These are phyloP conservation scores for Brienomyrus longianalis DNA, from an alignment of 2,113 vertebrate genomes.

Conservation along the genomic window DNA sequence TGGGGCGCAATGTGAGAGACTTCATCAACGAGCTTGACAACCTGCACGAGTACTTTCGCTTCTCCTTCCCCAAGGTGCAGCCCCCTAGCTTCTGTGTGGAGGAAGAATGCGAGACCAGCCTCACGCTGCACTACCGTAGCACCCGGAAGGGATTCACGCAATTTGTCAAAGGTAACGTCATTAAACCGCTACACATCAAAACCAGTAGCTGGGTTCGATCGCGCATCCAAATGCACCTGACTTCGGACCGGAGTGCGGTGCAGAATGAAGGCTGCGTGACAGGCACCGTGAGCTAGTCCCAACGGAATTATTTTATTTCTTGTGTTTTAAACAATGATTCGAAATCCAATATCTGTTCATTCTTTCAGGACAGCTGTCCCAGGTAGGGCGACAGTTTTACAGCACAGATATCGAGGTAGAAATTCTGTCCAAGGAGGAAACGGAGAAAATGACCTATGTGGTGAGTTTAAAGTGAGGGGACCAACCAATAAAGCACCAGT, in stretches of 20 bases:
- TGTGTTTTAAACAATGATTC: background rate
- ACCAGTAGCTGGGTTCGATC: background rate
- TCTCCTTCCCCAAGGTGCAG: slow-evolving; percentile 66
- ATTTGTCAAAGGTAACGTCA: slow-evolving; percentile 59
- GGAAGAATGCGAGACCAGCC: slow-evolving; percentile 62
- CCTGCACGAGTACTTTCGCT: slow-evolving; percentile 64
- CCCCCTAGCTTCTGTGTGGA: slow-evolving; percentile 64
- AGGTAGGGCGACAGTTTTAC: slow-evolving; percentile 66
- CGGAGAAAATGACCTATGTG: slow-evolving; percentile 65
- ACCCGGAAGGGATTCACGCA: slow-evolving; percentile 64
- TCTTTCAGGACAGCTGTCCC: slow-evolving; percentile 58
- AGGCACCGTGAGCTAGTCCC: background rate
- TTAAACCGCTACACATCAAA: background rate
- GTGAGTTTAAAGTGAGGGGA: slow-evolving; percentile 32
- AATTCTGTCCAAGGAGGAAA: slow-evolving; percentile 66
- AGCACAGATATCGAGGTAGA: slow-evolving; percentile 66
- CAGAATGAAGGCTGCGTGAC: background rate
- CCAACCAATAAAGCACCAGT: background rate
- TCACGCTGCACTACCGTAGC: slow-evolving; percentile 61
- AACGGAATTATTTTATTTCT: background rate
- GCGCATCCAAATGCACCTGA: background rate
- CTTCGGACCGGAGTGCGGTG: background rate
- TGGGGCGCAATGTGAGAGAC: slow-evolving; percentile 60
- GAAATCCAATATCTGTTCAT: background rate
- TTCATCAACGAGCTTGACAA: slow-evolving; percentile 68